These are phyloP conservation scores for Andrena flavipes DNA, from an alignment of 2,888 invertebrate genomes.

Conservation along the genomic window DNA sequence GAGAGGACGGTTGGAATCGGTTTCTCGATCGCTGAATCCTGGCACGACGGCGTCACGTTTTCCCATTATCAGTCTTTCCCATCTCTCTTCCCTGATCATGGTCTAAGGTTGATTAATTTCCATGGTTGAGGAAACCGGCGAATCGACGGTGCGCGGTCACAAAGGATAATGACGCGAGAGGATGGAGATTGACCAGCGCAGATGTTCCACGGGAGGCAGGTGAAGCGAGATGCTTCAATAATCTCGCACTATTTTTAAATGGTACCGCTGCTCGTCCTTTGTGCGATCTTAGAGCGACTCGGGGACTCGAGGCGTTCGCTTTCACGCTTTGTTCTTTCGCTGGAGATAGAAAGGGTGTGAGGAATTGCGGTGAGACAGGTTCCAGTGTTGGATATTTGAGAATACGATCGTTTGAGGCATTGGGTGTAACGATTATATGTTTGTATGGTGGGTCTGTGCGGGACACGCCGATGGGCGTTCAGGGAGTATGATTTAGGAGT, in stretches of 20 bases:
- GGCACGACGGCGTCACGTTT: constrained; percentile 53
- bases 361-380: too few species aligned
- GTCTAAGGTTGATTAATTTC: constrained; percentile 83
- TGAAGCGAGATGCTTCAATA: constrained; percentile 83
- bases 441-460: too few species aligned
- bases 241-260: constrained; percentile 77
- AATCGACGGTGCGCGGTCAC: constrained; percentile 80
- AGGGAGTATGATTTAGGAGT: too few species aligned
- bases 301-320: constrained; percentile 5
- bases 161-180: constrained; percentile 72
- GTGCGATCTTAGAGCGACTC: constrained; percentile 33
- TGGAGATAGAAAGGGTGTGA: too few species aligned
- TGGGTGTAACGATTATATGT: too few species aligned
- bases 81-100: constrained; percentile 46
- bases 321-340: too few species aligned
- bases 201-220: constrained; percentile 75
- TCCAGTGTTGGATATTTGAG: too few species aligned
- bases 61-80: constrained; percentile 53
- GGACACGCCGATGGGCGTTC: too few species aligned
- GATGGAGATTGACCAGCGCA: constrained; percentile 71
- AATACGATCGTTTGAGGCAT: too few species aligned
- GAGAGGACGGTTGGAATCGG: constrained; percentile 44
- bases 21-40: constrained; percentile 47
- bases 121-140: constrained; percentile 80
- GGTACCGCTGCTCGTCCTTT: constrained; percentile 59